Conservation (phyloP, 1,140 invertebrate species). For the Acyrthosiphon pisum region DNA sequence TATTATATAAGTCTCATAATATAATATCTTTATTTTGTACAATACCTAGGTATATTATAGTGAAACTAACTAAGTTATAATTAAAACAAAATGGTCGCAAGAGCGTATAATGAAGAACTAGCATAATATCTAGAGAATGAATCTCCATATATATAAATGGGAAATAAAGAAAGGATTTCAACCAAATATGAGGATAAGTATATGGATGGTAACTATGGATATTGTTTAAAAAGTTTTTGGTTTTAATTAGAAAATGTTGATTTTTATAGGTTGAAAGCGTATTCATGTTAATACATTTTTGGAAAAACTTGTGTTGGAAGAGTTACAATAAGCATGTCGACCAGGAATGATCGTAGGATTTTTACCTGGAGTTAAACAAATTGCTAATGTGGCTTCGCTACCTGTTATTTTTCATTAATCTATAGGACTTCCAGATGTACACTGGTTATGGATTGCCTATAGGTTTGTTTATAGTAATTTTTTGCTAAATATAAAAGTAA, state of each 20-base stretch:
- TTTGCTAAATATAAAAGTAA: background rate
- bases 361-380: slow-evolving; percentile 98
- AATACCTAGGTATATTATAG: background rate
- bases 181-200: slow-evolving; percentile 95
- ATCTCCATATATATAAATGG: slow-evolving; percentile 83
- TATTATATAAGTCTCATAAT: background rate
- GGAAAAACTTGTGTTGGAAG: slow-evolving; percentile 98
- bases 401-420: slow-evolving; percentile 94
- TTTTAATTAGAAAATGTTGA: background rate
- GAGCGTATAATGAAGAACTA: slow-evolving; percentile 93
- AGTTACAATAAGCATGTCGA: slow-evolving; percentile 87
- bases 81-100: slow-evolving; percentile 76
- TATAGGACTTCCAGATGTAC: slow-evolving; percentile 95
- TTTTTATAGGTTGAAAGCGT: slow-evolving; percentile 87
- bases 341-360: slow-evolving; percentile 93
- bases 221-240: background rate
- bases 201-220: no score
- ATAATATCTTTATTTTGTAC: background rate
- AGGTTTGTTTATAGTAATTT: slow-evolving; percentile 67
- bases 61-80: background rate
- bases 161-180: slow-evolving; percentile 98
- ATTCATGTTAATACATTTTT: slow-evolving; percentile 93
- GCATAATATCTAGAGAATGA: slow-evolving; percentile 93
- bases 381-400: slow-evolving; percentile 98
- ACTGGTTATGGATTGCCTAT: slow-evolving; percentile 99